These are phyloP conservation scores for Lithobius niger DNA, from an alignment of 1,140 invertebrate genomes.

Conservation along the genomic window DNA sequence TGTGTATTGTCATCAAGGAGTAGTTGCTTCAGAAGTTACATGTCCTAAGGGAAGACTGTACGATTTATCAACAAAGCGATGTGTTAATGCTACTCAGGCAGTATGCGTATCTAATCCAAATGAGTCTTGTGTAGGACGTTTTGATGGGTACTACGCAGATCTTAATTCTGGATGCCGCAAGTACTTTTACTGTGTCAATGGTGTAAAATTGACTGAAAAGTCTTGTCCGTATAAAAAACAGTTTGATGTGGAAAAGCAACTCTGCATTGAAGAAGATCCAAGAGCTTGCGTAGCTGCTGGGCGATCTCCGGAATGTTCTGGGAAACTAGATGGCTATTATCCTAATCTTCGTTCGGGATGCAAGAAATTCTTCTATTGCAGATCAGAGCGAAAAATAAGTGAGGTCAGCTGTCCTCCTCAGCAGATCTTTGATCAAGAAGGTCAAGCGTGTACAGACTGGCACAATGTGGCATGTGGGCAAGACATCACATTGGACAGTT, in stretches of 20 bases:
- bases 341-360: slow-evolving; percentile 19
- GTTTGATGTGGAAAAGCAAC: slow-evolving; percentile 26
- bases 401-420: slow-evolving; percentile 17
- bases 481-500: not conserved
- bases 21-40: slow-evolving; percentile 38
- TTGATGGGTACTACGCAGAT: slow-evolving; percentile 40
- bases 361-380: slow-evolving; percentile 20
- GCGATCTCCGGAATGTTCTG: slow-evolving; percentile 16
- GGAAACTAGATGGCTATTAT: slow-evolving; percentile 21
- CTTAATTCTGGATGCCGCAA: slow-evolving; percentile 36
- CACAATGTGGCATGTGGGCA: not conserved
- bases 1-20: slow-evolving; percentile 38
- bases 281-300: slow-evolving; percentile 9
- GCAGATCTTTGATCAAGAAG: not conserved
- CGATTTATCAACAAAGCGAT: slow-evolving; percentile 35
- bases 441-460: not conserved
- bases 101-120: not conserved
- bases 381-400: slow-evolving; percentile 14
- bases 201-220: slow-evolving; percentile 24
- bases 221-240: slow-evolving; percentile 25
- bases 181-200: slow-evolving; percentile 41
- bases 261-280: slow-evolving; percentile 20
- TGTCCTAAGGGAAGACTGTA: slow-evolving; percentile 40
- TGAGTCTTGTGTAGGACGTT: slow-evolving; percentile 19
- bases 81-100: slow-evolving; percentile 23